phyloP scores from a whole-genome alignment of 1,140 invertebrate genomes.

The Zaprionus ornatus region DNA sequence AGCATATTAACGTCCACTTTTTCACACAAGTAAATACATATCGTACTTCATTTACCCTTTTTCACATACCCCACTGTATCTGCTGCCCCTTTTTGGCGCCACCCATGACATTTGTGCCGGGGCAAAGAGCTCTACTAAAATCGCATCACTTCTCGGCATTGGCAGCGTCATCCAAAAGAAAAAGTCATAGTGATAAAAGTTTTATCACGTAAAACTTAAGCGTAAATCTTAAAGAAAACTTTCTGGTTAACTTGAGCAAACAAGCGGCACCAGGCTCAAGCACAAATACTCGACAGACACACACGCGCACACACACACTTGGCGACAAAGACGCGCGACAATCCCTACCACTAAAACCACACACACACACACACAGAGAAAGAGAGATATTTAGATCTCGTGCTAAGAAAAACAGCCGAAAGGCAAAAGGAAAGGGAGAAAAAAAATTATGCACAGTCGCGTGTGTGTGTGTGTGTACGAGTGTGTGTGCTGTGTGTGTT shows the following conservation, averaged over 20 bases:
- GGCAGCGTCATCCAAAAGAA: slow-evolving; percentile 42
- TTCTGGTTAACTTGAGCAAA: slow-evolving; percentile 81
- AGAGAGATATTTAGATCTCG: slow-evolving; percentile 59
- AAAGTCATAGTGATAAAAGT: slow-evolving; percentile 78
- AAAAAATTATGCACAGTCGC: slow-evolving; percentile 72
- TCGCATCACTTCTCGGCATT: slow-evolving; percentile 50
- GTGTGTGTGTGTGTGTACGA: slow-evolving; percentile 41
- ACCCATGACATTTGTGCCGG: slow-evolving; percentile 36
- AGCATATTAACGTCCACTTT: background rate
- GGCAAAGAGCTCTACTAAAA: slow-evolving; percentile 56
- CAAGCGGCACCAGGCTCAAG: slow-evolving; percentile 55
- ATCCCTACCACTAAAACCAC: slow-evolving; percentile 30
- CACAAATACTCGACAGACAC: slow-evolving; percentile 21
- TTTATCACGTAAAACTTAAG: slow-evolving; percentile 82
- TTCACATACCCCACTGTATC: background rate
- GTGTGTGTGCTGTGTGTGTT: slow-evolving; percentile 9
- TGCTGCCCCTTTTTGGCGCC: slow-evolving; percentile 25
- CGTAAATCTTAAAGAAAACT: slow-evolving; percentile 83
- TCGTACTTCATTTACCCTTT: background rate
- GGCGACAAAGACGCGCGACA: slow-evolving; percentile 40
- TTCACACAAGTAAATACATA: background rate
- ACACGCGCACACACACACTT: slow-evolving; percentile 24
- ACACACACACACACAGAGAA: slow-evolving; percentile 59
- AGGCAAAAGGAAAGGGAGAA: slow-evolving; percentile 6
- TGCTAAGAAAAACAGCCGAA: slow-evolving; percentile 51